Conservation (phyloP, 2,888 invertebrate species). For the Geophilus truncorum region DNA sequence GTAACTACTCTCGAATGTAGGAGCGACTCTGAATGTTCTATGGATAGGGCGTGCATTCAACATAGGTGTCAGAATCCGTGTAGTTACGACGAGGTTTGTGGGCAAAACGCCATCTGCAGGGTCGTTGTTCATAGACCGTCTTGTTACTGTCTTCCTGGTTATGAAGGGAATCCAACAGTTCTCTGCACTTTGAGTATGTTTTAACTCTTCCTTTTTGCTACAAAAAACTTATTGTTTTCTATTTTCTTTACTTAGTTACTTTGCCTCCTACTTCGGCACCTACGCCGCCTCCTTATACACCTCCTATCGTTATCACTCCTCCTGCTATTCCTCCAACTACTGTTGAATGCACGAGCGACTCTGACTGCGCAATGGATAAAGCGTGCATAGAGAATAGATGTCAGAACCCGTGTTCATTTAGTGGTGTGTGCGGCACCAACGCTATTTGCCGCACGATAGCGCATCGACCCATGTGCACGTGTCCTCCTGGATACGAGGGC, state of each 20-base stretch:
- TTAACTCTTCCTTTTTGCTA: too few relatives aligned
- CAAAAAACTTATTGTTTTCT: too few relatives aligned
- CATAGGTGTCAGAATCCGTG: constrained; percentile 60
- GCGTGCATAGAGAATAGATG: constrained; percentile 41
- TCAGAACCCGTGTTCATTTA: constrained; percentile 62
- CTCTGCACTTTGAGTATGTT: neutral
- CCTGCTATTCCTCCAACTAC: constrained; percentile 29
- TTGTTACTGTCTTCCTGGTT: constrained; percentile 68
- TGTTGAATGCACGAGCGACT: constrained; percentile 37
- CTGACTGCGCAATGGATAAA: constrained; percentile 41
- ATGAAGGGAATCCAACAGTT: constrained; percentile 69
- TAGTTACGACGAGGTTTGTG: constrained; percentile 57
- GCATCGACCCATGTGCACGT: constrained; percentile 59
- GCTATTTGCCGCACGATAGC: constrained; percentile 73
- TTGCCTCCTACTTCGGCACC: constrained; percentile 3
- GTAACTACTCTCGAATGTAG: constrained; percentile 32
- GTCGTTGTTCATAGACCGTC: constrained; percentile 69
- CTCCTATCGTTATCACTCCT: neutral
- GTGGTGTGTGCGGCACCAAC: constrained; percentile 67
- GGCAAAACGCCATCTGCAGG: constrained; percentile 73
- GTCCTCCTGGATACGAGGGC: constrained; percentile 39
- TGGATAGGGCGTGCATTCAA: constrained; percentile 81
- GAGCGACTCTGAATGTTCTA: constrained; percentile 41
- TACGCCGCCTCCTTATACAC: constrained; percentile 10
- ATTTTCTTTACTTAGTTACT: neutral